phyloP scores from a whole-genome alignment of 2,888 invertebrate species.

The Steinernema scapterisci region DNA sequence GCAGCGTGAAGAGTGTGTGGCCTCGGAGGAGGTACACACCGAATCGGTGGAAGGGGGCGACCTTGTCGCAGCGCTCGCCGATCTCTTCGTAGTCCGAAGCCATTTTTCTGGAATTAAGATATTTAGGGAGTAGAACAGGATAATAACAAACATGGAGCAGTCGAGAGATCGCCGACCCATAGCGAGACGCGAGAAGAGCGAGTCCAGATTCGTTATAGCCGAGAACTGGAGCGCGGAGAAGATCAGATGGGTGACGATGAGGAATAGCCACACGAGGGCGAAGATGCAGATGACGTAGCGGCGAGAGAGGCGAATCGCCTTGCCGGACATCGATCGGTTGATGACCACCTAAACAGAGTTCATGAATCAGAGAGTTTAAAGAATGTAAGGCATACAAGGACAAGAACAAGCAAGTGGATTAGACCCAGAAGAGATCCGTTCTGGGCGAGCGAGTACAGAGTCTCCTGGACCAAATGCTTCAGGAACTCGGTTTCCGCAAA shows the following conservation, averaged over 20 bases:
- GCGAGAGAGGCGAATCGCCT: slow-evolving; percentile 60
- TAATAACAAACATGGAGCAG: slow-evolving; percentile 35
- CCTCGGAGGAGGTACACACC: slow-evolving; percentile 58
- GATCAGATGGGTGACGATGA: slow-evolving; percentile 60
- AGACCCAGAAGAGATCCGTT: slow-evolving; percentile 63
- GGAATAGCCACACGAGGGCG: slow-evolving; percentile 61
- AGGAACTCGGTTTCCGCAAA: slow-evolving; percentile 59
- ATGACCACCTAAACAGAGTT: slow-evolving; percentile 52
- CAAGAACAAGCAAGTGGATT: slow-evolving; percentile 63
- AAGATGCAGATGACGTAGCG: slow-evolving; percentile 58
- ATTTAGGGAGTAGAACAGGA: too few relatives aligned
- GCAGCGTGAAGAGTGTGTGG: slow-evolving; percentile 63
- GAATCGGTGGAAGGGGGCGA: slow-evolving; percentile 61
- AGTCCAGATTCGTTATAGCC: slow-evolving; percentile 46
- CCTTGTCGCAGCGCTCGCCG: slow-evolving; percentile 57
- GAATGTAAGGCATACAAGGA: slow-evolving; percentile 46
- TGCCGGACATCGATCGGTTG: slow-evolving; percentile 64
- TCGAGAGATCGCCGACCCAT: slow-evolving; percentile 6
- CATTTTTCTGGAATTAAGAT: slow-evolving; percentile 39
- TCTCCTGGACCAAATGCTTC: slow-evolving; percentile 64
- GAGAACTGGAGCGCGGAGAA: slow-evolving; percentile 64
- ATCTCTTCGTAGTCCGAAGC: slow-evolving; percentile 60
- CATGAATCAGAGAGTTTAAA: too few relatives aligned
- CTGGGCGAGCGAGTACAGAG: slow-evolving; percentile 63
- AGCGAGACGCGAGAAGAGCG: slow-evolving; percentile 25